A percentile compares a stretch with the other conserved stretches of the same genome.
phyloP scores from a whole-genome alignment of 2,888 invertebrate genomes.

The Pecten maximus region DNA sequence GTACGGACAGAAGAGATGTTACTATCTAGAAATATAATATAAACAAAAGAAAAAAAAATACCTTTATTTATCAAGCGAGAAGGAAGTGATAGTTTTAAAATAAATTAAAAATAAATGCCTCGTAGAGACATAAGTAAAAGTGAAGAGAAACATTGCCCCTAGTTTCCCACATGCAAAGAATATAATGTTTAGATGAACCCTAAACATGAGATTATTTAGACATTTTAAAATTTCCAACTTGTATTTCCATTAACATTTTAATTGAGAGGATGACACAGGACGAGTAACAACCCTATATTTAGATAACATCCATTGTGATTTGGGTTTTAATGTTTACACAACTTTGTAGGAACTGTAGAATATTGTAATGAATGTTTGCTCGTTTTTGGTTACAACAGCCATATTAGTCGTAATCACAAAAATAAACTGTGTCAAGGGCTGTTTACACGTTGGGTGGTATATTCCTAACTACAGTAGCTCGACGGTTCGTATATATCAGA shows the following conservation, averaged over 20 bases:
- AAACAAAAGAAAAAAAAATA: no score
- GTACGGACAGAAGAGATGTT: no score
- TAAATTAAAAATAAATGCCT: no score
- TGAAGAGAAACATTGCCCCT: not conserved
- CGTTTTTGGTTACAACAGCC: slow-evolving; percentile 8
- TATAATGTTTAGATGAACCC: not conserved
- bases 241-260: not conserved
- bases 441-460: not conserved
- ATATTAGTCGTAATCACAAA: not conserved
- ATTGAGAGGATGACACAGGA: not conserved
- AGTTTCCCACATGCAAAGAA: not conserved
- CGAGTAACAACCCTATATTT: not conserved
- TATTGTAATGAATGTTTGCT: not conserved
- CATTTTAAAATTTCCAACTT: not conserved
- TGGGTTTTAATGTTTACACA: not conserved
- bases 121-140: not conserved
- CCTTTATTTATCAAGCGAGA: no score
- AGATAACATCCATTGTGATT: not conserved
- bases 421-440: not conserved
- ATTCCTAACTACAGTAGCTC: not conserved
- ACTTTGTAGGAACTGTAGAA: not conserved
- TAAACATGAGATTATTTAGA: not conserved
- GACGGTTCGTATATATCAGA: not conserved
- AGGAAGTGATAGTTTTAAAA: no score
- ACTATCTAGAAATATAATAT: no score